These are phyloP conservation scores for Halictus quadricinctus DNA, from an alignment of 2,888 invertebrate species.

Conservation along the genomic window DNA sequence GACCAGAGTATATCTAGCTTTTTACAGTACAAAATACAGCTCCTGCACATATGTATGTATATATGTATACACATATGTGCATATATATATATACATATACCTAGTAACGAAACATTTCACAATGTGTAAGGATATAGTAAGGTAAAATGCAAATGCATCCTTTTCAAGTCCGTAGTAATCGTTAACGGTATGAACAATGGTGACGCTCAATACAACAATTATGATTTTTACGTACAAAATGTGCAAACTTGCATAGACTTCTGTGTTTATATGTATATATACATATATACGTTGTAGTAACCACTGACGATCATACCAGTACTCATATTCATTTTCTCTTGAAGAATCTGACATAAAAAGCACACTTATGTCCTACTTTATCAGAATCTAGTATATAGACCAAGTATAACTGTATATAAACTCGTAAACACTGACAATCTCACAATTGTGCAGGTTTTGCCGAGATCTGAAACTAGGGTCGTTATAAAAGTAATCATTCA, in stretches of 20 bases:
- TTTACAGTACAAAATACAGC: slow-evolving; percentile 82
- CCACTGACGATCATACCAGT: slow-evolving; percentile 45
- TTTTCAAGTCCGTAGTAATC: slow-evolving; percentile 50
- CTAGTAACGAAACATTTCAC: slow-evolving; percentile 77
- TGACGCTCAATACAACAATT: slow-evolving; percentile 64
- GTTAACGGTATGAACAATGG: slow-evolving; percentile 66
- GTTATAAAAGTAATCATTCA: slow-evolving; percentile 57
- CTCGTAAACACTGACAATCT: slow-evolving; percentile 69
- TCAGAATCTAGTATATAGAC: slow-evolving; percentile 51
- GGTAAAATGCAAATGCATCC: slow-evolving; percentile 61
- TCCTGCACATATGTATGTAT: slow-evolving; percentile 77
- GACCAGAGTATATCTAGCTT: slow-evolving; percentile 81
- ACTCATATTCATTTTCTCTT: slow-evolving; percentile 38
- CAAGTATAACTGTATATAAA: slow-evolving; percentile 67
- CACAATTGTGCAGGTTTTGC: slow-evolving; percentile 56
- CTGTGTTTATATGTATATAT: slow-evolving; percentile 69
- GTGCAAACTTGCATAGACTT: slow-evolving; percentile 71
- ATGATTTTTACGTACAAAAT: slow-evolving; percentile 75
- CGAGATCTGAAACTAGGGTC: slow-evolving; percentile 48
- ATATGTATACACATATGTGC: slow-evolving; percentile 70
- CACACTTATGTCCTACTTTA: slow-evolving; percentile 43
- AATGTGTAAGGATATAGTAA: slow-evolving; percentile 78
- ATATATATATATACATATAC: slow-evolving; percentile 76
- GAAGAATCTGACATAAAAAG: slow-evolving; percentile 49
- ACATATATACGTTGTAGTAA: slow-evolving; percentile 60